phyloP scores from a whole-genome alignment of 35 echinoderm and acorn worm species.

The Eucidaris tribuloides region DNA sequence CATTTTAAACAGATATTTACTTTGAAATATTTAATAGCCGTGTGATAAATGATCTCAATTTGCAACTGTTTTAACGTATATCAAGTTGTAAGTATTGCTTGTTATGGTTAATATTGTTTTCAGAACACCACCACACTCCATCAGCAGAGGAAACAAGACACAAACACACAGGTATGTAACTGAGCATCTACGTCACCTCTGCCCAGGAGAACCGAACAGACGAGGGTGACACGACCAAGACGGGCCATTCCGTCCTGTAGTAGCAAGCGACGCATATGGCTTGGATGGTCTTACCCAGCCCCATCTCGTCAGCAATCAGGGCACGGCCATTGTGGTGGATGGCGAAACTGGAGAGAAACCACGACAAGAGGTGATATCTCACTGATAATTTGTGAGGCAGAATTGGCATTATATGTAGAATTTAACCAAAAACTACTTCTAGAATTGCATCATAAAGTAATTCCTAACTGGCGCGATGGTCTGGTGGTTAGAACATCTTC shows the following conservation, averaged over 20 bases:
- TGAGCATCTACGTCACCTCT: too few species aligned
- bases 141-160: too few species aligned
- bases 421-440: too few species aligned
- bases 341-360: conserved; percentile 57
- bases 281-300: conserved; percentile 92
- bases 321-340: conserved; percentile 60
- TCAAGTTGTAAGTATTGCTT: not conserved
- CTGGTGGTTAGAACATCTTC: too few species aligned
- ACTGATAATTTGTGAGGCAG: not conserved
- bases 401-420: too few species aligned
- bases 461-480: too few species aligned
- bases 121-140: too few species aligned
- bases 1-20: not conserved
- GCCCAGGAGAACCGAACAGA: conserved; percentile 83
- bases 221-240: conserved; percentile 78
- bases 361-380: not conserved
- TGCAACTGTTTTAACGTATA: not conserved
- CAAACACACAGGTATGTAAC: too few species aligned
- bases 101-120: too few species aligned
- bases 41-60: not conserved
- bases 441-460: too few species aligned
- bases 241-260: conserved; percentile 91
- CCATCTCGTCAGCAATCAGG: conserved; percentile 97
- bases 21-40: not conserved
- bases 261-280: conserved; percentile 93